Conservation (phyloP, 2,797 vertebrate species). For the Acropternis orthonyx region DNA sequence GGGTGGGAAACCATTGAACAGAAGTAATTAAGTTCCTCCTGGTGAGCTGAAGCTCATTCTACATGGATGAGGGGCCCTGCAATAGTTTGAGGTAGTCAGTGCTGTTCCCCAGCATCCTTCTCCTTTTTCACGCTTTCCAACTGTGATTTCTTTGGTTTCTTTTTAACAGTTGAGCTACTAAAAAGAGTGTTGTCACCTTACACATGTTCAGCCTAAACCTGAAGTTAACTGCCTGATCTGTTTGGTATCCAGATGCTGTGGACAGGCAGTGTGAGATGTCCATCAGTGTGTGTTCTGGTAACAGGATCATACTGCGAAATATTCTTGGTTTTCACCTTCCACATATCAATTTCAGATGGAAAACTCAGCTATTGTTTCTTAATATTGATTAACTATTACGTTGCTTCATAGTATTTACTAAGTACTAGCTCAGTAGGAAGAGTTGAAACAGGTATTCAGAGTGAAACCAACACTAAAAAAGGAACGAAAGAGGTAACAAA, state of each 20-base stretch:
- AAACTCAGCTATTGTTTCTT: neutral
- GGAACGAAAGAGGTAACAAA: neutral
- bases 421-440: neutral
- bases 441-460: neutral
- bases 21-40: constrained; percentile 16
- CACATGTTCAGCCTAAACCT: neutral
- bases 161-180: neutral
- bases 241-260: neutral
- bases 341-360: neutral
- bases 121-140: neutral
- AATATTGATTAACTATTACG: neutral
- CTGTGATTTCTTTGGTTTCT: neutral
- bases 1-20: neutral
- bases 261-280: neutral
- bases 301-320: neutral
- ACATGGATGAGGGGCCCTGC: neutral
- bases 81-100: neutral
- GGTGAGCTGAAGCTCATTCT: constrained; percentile 11
- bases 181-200: neutral
- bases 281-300: neutral
- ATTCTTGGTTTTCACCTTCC: neutral
- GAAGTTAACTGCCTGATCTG: neutral
- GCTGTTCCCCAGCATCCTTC: neutral
- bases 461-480: neutral
- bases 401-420: neutral